Percentiles rank a stretch among this genome's conserved stretches.
phyloP scores from a whole-genome alignment of 2,113 vertebrate genomes.

The Oryctolagus cuniculus region DNA sequence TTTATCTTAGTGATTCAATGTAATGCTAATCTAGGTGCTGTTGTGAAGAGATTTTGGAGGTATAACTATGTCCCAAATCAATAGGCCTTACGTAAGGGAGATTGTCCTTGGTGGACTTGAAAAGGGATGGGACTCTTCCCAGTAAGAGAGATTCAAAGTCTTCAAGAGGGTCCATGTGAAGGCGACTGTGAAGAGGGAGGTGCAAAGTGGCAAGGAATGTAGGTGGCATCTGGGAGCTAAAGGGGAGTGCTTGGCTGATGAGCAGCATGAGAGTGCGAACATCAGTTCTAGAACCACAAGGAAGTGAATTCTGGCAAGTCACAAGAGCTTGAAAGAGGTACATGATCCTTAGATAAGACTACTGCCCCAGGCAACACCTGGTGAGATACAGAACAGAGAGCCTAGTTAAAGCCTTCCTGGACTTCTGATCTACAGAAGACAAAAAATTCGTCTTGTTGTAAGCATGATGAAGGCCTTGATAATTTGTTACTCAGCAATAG shows the following conservation, averaged over 20 bases:
- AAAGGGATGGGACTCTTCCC: background rate
- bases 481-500: slow-evolving; percentile 4
- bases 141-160: slow-evolving; percentile 34
- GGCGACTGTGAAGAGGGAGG: background rate
- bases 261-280: background rate
- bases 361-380: background rate
- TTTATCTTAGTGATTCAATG: slow-evolving; percentile 14
- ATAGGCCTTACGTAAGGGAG: background rate
- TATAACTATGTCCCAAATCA: background rate
- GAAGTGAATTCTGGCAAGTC: background rate
- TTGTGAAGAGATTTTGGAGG: background rate
- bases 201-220: background rate
- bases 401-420: background rate
- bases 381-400: background rate
- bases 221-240: background rate
- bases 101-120: slow-evolving; percentile 1
- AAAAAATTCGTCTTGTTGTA: slow-evolving; percentile 26
- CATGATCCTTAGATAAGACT: background rate
- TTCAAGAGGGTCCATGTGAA: background rate
- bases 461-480: background rate
- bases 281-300: background rate
- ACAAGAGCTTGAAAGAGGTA: background rate
- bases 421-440: background rate
- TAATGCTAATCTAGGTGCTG: background rate
- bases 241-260: background rate